Conservation (phyloP, 1,140 invertebrate genomes). For the Nautilus pompilius region DNA sequence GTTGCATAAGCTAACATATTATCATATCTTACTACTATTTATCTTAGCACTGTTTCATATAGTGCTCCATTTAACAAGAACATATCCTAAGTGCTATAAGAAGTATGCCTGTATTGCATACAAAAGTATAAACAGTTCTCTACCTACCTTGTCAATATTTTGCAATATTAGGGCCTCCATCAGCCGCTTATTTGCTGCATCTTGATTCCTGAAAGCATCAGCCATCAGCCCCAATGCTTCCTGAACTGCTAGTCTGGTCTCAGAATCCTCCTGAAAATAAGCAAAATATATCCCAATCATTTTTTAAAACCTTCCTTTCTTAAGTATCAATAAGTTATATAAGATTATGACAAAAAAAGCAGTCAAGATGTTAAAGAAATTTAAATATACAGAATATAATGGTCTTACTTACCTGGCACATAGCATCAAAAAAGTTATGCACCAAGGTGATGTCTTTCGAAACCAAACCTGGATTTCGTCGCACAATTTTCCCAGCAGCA, state of each 20-base stretch:
- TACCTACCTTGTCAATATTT: slow-evolving; percentile 52
- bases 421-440: slow-evolving; percentile 66
- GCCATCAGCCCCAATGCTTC: slow-evolving; percentile 71
- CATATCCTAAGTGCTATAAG: no score
- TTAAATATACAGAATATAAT: neutral
- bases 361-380: neutral
- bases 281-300: neutral
- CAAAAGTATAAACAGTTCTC: no score
- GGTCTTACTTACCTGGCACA: slow-evolving; percentile 59
- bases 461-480: slow-evolving; percentile 67
- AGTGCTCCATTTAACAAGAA: no score
- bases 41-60: no score
- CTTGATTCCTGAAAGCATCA: slow-evolving; percentile 62
- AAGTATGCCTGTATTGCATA: no score
- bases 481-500: slow-evolving; percentile 70
- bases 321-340: neutral
- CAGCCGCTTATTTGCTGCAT: slow-evolving; percentile 40
- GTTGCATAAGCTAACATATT: no score
- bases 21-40: no score
- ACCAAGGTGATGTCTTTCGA: slow-evolving; percentile 67
- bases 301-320: no score
- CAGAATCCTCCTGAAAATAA: slow-evolving; percentile 57
- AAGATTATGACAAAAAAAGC: neutral
- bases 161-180: slow-evolving; percentile 62
- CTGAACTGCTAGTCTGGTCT: slow-evolving; percentile 66